Evolutionary conservation across 2,888 invertebrate genomes (phyloP).

Genomic region (Drosophila cognata): DNA sequence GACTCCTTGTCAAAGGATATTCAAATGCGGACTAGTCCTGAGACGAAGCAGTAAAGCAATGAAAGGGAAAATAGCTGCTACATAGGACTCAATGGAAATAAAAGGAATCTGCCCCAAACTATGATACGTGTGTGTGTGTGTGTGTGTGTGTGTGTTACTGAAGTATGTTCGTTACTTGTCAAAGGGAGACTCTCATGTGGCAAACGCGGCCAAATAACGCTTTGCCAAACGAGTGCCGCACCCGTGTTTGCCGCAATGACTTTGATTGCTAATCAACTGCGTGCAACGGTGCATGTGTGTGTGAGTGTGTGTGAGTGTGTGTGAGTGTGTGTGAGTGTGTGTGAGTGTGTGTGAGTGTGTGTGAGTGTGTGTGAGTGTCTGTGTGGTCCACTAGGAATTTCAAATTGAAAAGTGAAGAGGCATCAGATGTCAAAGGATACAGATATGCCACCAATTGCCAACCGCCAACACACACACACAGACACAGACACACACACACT

Average conservation of each 20-base stretch:
- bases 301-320: background rate
- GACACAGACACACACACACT: background rate
- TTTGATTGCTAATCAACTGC: conserved; percentile 57
- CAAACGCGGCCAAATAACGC: conserved; percentile 31
- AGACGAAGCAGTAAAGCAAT: background rate
- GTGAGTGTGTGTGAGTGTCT: background rate
- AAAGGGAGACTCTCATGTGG: conserved; percentile 12
- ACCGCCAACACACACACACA: background rate
- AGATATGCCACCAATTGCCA: too few species aligned
- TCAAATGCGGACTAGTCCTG: too few species aligned
- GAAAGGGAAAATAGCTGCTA: background rate
- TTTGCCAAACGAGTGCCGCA: conserved; percentile 40
- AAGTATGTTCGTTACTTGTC: conserved; percentile 35
- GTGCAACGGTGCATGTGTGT: background rate
- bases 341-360: background rate
- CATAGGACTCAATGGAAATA: background rate
- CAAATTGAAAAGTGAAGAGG: conserved; percentile 23
- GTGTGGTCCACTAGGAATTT: conserved; percentile 9
- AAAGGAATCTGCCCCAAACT: conserved; percentile 7
- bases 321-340: conserved; percentile 1
- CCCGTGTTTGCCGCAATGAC: conserved; percentile 52
- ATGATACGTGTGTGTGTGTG: background rate
- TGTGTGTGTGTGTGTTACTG: background rate
- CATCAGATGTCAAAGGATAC: conserved; percentile 26
- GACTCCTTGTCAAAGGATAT: background rate